Evolutionary conservation across 2,113 vertebrate genomes (phyloP), one percentile per base, ranked within the genome.

Genomic region (Phylloscopus whistleri): DNA sequence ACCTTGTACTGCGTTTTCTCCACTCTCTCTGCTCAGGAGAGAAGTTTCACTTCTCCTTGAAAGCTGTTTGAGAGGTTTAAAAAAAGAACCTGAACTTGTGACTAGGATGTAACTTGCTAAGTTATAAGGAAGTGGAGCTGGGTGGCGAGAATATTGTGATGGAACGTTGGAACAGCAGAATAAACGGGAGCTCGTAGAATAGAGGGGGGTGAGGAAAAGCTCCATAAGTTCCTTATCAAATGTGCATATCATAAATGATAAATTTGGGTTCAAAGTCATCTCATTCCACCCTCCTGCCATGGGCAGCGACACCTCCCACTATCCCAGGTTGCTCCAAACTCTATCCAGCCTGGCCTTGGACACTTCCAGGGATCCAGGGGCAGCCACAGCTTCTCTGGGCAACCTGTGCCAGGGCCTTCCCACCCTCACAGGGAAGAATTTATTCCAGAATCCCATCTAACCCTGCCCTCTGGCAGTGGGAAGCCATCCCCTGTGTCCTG

Each of bases 391-490:
- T 62, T 7, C 39, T 62, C 63, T 83, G 55, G 30, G 44, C 0
- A 49, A 0, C 1, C 59, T 11, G 0, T 37, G 1, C 31, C 68
- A 81, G 37, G 6, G 7, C 11, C 26, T 59, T 1, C 0, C 9
- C 53, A 31, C n/a, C 46, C 16, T 68, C n/a, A 0, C 28, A 68
- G 16, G 0, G 0, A 80, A 0, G 0, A 75, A 55, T 68, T 35
- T 14, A n/a, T 55, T 48, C 48, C 41, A 55, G 2, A 1, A 16
- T 83, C 30, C 70, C 70, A 41, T 4, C 39, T 0, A 8, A 0
- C 16, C 23, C 69, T 44, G 4, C 4, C 28, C 11, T 60, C 2
- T 53, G 14, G 9, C 78, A 60, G 3, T 53, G n/a, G 13, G n/a
- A 41, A 53, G 16, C 78, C 70, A 76, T 55, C 83, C 55, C 55